Conservation (phyloP, 2,888 invertebrate species). For the Apocheima hispidaria region DNA sequence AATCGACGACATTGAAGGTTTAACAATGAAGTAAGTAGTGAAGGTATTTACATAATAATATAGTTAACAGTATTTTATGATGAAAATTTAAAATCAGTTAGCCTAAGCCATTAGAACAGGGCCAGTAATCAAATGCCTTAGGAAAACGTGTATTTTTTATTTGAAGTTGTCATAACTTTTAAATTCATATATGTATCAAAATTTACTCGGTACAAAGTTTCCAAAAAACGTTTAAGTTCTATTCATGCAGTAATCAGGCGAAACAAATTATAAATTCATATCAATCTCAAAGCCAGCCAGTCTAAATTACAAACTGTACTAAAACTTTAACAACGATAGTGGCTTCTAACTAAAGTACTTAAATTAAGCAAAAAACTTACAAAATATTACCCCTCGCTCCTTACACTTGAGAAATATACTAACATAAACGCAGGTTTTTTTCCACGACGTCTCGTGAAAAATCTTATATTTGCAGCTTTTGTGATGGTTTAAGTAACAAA, state of each 20-base stretch:
- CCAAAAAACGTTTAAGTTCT: not conserved
- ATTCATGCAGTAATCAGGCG: slow-evolving; percentile 4
- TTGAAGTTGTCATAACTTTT: too few relatives aligned
- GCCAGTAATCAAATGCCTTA: too few relatives aligned
- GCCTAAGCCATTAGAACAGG: too few relatives aligned
- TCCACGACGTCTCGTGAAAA: slow-evolving; percentile 73
- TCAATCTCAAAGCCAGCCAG: not conserved
- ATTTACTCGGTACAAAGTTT: not conserved
- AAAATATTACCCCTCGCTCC: slow-evolving; percentile 56
- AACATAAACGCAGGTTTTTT: slow-evolving; percentile 76
- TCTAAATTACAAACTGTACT: slow-evolving; percentile 23
- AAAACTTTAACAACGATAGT: slow-evolving; percentile 26
- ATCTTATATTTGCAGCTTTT: slow-evolving; percentile 66
- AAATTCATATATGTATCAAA: too few relatives aligned
- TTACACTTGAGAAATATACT: slow-evolving; percentile 75
- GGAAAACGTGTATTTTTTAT: too few relatives aligned
- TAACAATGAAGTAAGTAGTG: too few relatives aligned
- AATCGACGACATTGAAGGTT: too few relatives aligned
- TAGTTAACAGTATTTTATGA: too few relatives aligned
- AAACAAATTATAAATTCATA: slow-evolving; percentile 32
- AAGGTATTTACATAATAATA: too few relatives aligned
- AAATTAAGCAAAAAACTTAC: slow-evolving; percentile 40
- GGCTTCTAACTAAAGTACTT: slow-evolving; percentile 22
- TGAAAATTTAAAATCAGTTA: too few relatives aligned
- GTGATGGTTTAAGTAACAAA: slow-evolving; percentile 42